A percentile compares a stretch with the other conserved stretches of the same genome.
These are phyloP conservation scores for Thymelicus lineola DNA, from an alignment of 2,888 invertebrate species.

Conservation along the genomic window DNA sequence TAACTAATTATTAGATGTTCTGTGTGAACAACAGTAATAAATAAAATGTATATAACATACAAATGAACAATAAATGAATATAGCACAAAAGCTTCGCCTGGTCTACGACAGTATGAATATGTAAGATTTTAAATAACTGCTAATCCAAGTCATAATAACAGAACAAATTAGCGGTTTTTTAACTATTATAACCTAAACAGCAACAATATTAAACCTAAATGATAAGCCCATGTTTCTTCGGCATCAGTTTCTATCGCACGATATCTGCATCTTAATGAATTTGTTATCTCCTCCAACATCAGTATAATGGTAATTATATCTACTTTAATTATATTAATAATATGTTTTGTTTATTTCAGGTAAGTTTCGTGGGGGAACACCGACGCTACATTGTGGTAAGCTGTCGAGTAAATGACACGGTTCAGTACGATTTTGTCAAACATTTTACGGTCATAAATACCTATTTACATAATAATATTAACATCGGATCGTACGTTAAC, in stretches of 20 bases:
- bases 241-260: constrained; percentile 27
- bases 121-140: background rate
- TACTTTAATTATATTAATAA: constrained; percentile 36
- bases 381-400: constrained; percentile 12
- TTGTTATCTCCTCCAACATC: constrained; percentile 27
- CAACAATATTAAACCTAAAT: constrained; percentile 14
- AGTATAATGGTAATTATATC: constrained; percentile 21
- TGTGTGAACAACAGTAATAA: too few species aligned
- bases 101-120: background rate
- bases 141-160: background rate
- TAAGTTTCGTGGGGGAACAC: constrained; percentile 39
- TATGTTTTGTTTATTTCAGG: constrained; percentile 42
- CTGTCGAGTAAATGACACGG: constrained; percentile 7
- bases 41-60: too few species aligned
- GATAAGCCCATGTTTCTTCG: constrained; percentile 20
- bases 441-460: constrained; percentile 6
- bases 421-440: constrained; percentile 4
- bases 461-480: too few species aligned
- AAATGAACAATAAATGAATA: too few species aligned
- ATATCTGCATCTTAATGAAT: constrained; percentile 30
- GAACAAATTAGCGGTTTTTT: background rate
- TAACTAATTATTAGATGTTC: too few species aligned
- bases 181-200: background rate
- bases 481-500: too few species aligned
- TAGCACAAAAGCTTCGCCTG: too few species aligned